phyloP scores from a whole-genome alignment of 2,888 invertebrate species.

The Nysson spinosus region DNA sequence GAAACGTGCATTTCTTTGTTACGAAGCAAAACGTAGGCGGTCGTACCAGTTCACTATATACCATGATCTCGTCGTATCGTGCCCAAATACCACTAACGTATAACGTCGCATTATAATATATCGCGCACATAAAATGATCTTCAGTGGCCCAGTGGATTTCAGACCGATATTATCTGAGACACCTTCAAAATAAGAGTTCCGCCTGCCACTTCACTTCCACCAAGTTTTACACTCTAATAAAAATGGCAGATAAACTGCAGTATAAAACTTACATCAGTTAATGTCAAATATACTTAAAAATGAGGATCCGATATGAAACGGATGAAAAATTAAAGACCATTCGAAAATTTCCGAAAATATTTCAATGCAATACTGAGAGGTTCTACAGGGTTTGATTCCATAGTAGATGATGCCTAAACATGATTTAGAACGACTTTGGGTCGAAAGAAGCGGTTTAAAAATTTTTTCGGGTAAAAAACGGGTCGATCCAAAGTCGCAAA shows the following conservation, averaged over 20 bases:
- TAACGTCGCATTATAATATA: slow-evolving; percentile 33
- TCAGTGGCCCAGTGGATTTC: slow-evolving; percentile 25
- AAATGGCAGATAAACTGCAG: slow-evolving; percentile 5
- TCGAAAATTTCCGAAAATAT: no score
- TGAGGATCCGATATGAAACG: no score
- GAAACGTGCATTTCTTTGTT: slow-evolving; percentile 60
- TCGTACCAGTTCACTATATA: slow-evolving; percentile 32
- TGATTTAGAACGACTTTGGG: no score
- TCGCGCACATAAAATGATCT: slow-evolving; percentile 34
- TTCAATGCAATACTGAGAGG: no score
- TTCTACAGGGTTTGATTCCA: no score
- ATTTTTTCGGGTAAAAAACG: no score
- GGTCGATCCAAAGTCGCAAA: no score
- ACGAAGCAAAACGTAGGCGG: slow-evolving; percentile 53
- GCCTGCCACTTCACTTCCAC: background rate
- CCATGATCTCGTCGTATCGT: slow-evolving; percentile 26
- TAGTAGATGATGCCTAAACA: no score
- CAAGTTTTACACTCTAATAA: slow-evolving; percentile 13
- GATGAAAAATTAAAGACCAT: no score
- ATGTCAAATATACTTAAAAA: no score
- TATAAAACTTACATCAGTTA: slow-evolving; percentile 19
- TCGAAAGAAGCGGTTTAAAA: no score
- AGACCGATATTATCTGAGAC: slow-evolving; percentile 1
- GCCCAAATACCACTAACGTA: slow-evolving; percentile 34
- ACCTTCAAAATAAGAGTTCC: slow-evolving; percentile 7